Evolutionary conservation across 2,113 vertebrate species (phyloP), one percentile per base, ranked within the genome.

Genomic region (Acrocephalus kingi): DNA sequence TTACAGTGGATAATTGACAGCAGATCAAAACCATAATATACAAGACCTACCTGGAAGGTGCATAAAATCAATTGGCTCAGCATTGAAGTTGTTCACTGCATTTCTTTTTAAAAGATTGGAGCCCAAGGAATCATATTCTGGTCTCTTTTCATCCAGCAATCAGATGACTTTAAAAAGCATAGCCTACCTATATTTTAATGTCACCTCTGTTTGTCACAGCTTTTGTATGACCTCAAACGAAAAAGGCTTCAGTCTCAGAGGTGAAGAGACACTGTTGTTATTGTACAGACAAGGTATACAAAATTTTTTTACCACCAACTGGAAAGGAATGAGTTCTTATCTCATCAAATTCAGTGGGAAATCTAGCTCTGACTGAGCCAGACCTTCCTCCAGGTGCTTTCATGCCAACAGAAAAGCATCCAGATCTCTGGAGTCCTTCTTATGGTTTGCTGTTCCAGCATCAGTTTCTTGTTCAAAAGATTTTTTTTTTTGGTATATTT

Each of bases 1-100:
- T 94, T 98, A 76, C 24, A 72, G 46, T 59, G 81, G 80, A 92
- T 90, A 97, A 95, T 89, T 93, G 96, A 96, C 62, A 89, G 37
- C 66, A 94, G 56, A 61, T 93, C 93, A 93, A 85, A 96, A 95
- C 28, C 73, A 39, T 94, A 93, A 82, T 86, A 90, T 81, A 51
- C 71, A 51, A 94, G 68, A 91, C 22, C 37, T 83, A 94, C 43
- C 68, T 89, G 58, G 61, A 87, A 95, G 27, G 71, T 51, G 14
- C 52, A 95, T 56, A 91, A 59, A 87, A 96, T 94, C 92, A 80
- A 77, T 72, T 82, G 30, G 62, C 74, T 91, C 25, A 41, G 35
- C 48, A 68, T 9, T 61, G 23, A 84, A 71, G 16, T 82, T 73
- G 33, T 67, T 95, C 62, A 25, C 19, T 45, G 11, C 14, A 6